Percentiles rank a stretch among this genome's conserved stretches.
phyloP scores from a whole-genome alignment of 2,113 vertebrate genomes.

The Origma solitaria region DNA sequence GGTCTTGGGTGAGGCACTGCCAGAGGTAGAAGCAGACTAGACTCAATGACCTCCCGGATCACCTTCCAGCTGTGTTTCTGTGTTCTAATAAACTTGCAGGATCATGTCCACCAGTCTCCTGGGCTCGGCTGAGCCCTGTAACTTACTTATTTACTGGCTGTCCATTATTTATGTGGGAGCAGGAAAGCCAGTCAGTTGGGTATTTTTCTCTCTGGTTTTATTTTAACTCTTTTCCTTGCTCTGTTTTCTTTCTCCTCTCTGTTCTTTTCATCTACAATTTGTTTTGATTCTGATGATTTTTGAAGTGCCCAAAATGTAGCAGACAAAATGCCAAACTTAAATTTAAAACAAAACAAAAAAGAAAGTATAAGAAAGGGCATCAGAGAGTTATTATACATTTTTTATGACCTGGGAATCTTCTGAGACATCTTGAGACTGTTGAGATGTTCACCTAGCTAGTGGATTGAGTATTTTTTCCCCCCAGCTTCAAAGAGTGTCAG shows the following conservation, averaged over 20 bases:
- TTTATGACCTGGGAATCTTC: constrained; percentile 62
- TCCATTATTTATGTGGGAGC: constrained; percentile 42
- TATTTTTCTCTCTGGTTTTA: background rate
- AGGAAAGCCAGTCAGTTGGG: background rate
- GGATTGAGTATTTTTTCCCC: background rate
- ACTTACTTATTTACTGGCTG: constrained; percentile 38
- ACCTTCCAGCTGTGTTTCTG: constrained; percentile 20
- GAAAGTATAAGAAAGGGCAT: background rate
- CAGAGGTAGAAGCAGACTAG: background rate
- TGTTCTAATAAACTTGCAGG: constrained; percentile 33
- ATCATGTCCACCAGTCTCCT: constrained; percentile 31
- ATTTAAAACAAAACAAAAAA: constrained; percentile 37
- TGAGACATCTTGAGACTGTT: constrained; percentile 28
- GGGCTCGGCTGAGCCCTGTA: background rate
- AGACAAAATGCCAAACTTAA: background rate
- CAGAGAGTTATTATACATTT: constrained; percentile 42
- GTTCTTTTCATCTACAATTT: background rate
- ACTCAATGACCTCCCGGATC: background rate
- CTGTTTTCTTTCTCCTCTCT: background rate
- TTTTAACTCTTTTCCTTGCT: constrained; percentile 5
- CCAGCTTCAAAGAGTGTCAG: constrained; percentile 29
- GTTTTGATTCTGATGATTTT: constrained; percentile 3
- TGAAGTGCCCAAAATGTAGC: background rate
- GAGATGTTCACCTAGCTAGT: constrained; percentile 52
- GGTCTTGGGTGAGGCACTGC: background rate